Conservation (phyloP, 2,797 vertebrate species). For the Danio tinwini region DNA sequence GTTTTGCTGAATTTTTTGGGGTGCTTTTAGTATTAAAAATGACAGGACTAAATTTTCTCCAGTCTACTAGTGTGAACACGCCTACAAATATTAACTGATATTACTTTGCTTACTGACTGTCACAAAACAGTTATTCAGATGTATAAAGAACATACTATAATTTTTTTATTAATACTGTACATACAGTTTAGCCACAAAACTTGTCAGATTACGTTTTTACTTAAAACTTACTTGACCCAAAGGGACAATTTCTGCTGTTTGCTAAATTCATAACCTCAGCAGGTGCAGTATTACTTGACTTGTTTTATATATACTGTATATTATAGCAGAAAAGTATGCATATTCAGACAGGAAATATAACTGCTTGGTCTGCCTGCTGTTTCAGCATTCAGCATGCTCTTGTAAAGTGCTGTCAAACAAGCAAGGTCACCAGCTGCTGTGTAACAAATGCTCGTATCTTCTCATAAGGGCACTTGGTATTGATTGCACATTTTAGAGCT, state of each 20-base stretch:
- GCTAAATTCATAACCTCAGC: neutral
- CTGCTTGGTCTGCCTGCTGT: neutral
- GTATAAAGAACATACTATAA: neutral
- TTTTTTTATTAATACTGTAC: neutral
- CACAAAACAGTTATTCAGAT: neutral
- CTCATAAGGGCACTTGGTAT: neutral
- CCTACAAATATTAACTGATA: neutral
- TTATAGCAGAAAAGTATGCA: neutral
- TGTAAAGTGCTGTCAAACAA: neutral
- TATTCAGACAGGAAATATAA: neutral
- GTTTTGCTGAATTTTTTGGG: too few species aligned
- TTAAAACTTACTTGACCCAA: neutral
- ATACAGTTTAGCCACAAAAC: neutral
- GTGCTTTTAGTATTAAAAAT: too few species aligned
- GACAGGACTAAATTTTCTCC: too few species aligned
- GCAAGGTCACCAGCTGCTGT: slow-evolving; percentile 15
- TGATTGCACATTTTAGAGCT: neutral
- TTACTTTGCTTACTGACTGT: neutral
- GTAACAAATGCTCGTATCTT: neutral
- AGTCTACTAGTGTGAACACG: too few species aligned
- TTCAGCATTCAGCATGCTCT: neutral
- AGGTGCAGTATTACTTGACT: neutral
- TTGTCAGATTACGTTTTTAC: neutral
- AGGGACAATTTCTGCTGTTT: neutral
- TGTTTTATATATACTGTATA: neutral